Evolutionary conservation across 2,888 invertebrate species (phyloP), one percentile per base, ranked within the genome.

Genomic region (Cosmorhoe ocellata): DNA sequence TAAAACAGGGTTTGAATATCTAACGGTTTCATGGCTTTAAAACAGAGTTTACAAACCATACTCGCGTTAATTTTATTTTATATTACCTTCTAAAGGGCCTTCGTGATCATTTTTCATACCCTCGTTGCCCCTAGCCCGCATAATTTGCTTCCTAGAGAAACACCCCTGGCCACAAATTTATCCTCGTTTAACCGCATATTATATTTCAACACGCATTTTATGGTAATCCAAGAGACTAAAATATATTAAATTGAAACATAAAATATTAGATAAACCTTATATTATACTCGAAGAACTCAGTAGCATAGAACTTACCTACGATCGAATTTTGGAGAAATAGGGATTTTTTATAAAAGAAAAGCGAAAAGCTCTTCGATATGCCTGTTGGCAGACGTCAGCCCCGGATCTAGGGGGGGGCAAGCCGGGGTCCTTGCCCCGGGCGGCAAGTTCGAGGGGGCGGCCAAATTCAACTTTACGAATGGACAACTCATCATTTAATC

Each of bases 141-240:
- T 73, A 74, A 78, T 79, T 79, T 74, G 71, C 69, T 68, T 65
- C 61, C 56, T 51, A 64, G 61, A 58, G 59, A 61, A 66, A 60
- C 65, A 58, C 66, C 71, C 71, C 69, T 67, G 71, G 71, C 71
- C 67, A 67, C 68, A 74, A 51, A 51, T 75, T 73, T 74, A 74
- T 77, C 60, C 66, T 68, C 56, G 62, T 66, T 66, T 66, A 65
- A 71, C 69, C 70, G 4, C 48, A 54, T 56, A 59, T 54, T 56
- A 54, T 24, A 34, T 52, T 41, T 58, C 50, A 54, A 47, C 54
- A 55, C 50, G 30, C 38, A 40, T 52, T 55, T 46, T 38, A 47
- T 39, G 33, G 43, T 27, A 26, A 48, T 34, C 51, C 40, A 28
- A 47, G 26, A 41, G 14, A 13, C 13, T 30, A 28, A 26, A 18